A percentile compares a stretch with the other conserved stretches of the same genome.
phyloP scores from a whole-genome alignment of 1,140 invertebrate genomes.

The Cotesia chilonis region DNA sequence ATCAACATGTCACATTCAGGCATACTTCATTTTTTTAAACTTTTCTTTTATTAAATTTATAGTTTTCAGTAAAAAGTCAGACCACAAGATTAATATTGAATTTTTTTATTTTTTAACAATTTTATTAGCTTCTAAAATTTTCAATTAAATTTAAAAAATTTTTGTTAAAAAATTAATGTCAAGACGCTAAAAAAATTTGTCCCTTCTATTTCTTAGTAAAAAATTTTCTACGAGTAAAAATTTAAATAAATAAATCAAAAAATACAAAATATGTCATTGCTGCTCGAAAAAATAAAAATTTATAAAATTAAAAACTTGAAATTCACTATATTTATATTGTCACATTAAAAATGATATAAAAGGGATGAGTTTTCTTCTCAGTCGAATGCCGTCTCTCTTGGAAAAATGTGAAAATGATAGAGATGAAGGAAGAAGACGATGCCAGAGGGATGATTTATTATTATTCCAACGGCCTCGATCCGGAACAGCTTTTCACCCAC shows the following conservation, averaged over 20 bases:
- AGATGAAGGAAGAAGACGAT: slow-evolving; percentile 25
- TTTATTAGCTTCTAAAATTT: too few species aligned
- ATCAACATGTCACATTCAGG: slow-evolving; percentile 27
- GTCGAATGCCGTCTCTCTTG: slow-evolving; percentile 23
- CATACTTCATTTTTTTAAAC: not conserved
- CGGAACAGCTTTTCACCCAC: slow-evolving; percentile 38
- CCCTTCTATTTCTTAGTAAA: too few species aligned
- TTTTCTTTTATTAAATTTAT: not conserved
- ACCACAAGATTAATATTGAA: too few species aligned
- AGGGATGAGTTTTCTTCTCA: not conserved
- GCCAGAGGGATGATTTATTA: slow-evolving; percentile 33
- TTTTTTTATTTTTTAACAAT: too few species aligned
- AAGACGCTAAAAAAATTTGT: too few species aligned
- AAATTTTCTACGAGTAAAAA: too few species aligned
- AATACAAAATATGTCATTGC: too few species aligned
- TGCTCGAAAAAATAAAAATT: not conserved
- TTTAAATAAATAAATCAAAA: too few species aligned
- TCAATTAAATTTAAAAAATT: too few species aligned
- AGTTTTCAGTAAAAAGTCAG: not conserved
- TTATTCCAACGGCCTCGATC: slow-evolving; percentile 38
- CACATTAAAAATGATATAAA: not conserved
- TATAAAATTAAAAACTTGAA: not conserved
- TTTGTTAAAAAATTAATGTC: too few species aligned
- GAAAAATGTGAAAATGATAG: not conserved
- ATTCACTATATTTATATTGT: not conserved